Evolutionary conservation across 2,888 invertebrate species (phyloP).

Genomic region (Tribolium freemani): DNA sequence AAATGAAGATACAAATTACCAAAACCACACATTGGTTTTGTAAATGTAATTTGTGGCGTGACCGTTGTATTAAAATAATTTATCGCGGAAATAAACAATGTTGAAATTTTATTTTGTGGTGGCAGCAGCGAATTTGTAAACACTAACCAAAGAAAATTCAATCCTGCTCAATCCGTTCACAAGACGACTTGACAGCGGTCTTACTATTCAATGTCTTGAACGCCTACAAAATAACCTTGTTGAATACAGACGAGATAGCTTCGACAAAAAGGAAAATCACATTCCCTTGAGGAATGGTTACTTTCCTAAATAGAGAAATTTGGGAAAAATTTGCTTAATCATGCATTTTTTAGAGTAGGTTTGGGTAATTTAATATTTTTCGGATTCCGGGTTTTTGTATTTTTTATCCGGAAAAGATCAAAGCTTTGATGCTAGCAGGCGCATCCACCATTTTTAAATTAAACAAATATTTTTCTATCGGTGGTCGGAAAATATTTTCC

Average conservation of each 20-base stretch:
- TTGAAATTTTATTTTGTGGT: not conserved
- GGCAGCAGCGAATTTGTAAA: slow-evolving; percentile 18
- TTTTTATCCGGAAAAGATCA: not conserved
- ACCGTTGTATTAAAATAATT: not conserved
- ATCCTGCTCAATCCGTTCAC: slow-evolving; percentile 34
- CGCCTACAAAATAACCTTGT: slow-evolving; percentile 39
- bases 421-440: not conserved
- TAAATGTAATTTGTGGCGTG: not conserved
- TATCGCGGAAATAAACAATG: not conserved
- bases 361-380: not conserved
- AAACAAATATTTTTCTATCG: not conserved
- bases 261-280: slow-evolving; percentile 27
- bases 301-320: not conserved
- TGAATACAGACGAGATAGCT: slow-evolving; percentile 39
- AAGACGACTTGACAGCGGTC: slow-evolving; percentile 41
- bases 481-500: not conserved
- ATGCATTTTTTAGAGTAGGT: not conserved
- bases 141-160: slow-evolving; percentile 29
- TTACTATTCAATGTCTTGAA: slow-evolving; percentile 40
- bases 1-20: not conserved
- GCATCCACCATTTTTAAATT: slow-evolving; percentile 14
- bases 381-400: not conserved
- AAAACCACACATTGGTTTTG: not conserved
- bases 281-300: slow-evolving; percentile 28
- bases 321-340: not conserved